Evolutionary conservation across 2,888 invertebrate species (phyloP).

Genomic region (Synergus japonicus): DNA sequence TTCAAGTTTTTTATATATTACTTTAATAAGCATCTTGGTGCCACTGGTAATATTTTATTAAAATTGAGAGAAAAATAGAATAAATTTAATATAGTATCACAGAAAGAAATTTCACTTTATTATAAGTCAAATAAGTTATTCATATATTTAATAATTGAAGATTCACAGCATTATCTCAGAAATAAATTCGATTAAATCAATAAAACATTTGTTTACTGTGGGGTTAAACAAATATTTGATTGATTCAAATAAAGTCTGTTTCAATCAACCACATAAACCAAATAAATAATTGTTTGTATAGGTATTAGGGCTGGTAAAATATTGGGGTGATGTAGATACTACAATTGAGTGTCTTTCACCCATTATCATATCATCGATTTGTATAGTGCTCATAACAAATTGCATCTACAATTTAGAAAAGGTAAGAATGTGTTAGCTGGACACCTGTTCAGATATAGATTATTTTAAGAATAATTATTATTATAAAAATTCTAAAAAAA

Average conservation of each 20-base stretch:
- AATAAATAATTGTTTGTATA: not conserved
- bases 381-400: not conserved
- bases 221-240: too few species aligned
- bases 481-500: too few species aligned
- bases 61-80: not conserved
- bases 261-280: too few species aligned
- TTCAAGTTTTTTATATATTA: not conserved
- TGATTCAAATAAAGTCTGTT: too few species aligned
- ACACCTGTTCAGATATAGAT: too few species aligned
- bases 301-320: not conserved
- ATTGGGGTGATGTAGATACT: not conserved
- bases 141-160: too few species aligned
- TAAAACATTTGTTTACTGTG: too few species aligned
- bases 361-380: not conserved
- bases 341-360: not conserved
- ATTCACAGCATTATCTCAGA: too few species aligned
- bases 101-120: too few species aligned
- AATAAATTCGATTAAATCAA: too few species aligned
- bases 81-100: not conserved
- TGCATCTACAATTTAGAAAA: not conserved
- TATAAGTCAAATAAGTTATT: too few species aligned
- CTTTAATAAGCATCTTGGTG: not conserved
- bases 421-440: not conserved
- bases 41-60: slow-evolving; percentile 2
- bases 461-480: too few species aligned